A percentile compares a stretch with the other conserved stretches of the same genome.
phyloP scores from a whole-genome alignment of 1,140 invertebrate species.

The Drosophila quadrilineata region DNA sequence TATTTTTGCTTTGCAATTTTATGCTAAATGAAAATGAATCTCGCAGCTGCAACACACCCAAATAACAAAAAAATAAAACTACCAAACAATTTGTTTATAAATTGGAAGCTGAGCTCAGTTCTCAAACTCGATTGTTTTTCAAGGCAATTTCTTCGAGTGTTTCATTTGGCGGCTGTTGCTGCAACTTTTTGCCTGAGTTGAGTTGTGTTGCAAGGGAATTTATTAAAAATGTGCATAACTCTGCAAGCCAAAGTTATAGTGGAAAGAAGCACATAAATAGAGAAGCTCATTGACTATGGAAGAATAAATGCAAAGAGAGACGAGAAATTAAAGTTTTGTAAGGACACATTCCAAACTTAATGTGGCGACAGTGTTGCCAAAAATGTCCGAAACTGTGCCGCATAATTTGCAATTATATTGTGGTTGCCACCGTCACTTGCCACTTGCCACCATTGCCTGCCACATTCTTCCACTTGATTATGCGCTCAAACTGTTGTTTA shows the following conservation, averaged over 20 bases:
- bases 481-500: constrained; percentile 65
- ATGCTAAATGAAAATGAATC: neutral
- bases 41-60: neutral
- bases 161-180: neutral
- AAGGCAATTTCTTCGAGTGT: constrained; percentile 22
- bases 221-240: constrained; percentile 41
- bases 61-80: constrained; percentile 37
- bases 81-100: constrained; percentile 56
- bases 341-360: neutral
- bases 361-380: constrained; percentile 12
- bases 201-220: constrained; percentile 1
- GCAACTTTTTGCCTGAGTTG: neutral
- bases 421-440: neutral
- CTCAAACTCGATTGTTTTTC: constrained; percentile 12
- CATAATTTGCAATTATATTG: constrained; percentile 71
- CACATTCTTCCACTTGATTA: constrained; percentile 53
- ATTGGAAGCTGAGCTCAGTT: constrained; percentile 41
- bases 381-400: constrained; percentile 39
- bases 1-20: neutral
- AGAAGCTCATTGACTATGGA: constrained; percentile 6
- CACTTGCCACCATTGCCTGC: neutral
- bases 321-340: neutral
- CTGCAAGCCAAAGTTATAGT: too few species aligned
- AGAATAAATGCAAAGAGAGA: constrained; percentile 1
- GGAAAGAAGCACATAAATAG: too few species aligned